These are phyloP conservation scores for Calvadosia cruxmelitensis DNA, from an alignment of 30 jellyfish, hydroid and myxozoan species.

Conservation along the genomic window DNA sequence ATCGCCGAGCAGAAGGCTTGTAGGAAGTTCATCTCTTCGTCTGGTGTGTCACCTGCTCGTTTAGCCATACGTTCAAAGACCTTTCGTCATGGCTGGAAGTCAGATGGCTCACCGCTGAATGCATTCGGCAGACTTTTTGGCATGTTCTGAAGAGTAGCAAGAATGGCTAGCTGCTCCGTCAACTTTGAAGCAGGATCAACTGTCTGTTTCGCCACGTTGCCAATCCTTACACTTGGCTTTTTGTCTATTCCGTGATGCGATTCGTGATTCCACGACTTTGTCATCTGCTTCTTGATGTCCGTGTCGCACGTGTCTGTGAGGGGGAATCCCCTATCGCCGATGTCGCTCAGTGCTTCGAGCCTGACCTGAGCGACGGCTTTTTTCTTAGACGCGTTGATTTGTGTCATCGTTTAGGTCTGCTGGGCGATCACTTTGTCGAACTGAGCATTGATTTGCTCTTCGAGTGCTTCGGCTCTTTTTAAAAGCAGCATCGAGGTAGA, in stretches of 20 bases:
- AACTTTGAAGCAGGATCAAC: not conserved
- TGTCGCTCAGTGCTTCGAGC: not conserved
- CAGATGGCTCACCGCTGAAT: not conserved
- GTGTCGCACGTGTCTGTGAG: not conserved
- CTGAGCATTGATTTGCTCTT: too few species aligned
- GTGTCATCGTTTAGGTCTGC: too few species aligned
- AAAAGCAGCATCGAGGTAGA: too few species aligned
- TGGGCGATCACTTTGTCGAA: too few species aligned
- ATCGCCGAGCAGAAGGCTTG: too few species aligned
- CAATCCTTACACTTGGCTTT: too few species aligned
- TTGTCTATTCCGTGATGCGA: too few species aligned
- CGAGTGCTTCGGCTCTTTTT: too few species aligned
- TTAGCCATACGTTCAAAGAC: not conserved
- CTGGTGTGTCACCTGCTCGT: not conserved
- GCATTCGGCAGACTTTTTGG: not conserved
- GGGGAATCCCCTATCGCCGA: not conserved
- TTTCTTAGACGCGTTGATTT: too few species aligned
- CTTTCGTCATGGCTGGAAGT: not conserved
- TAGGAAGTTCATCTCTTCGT: too few species aligned
- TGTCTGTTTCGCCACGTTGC: not conserved
- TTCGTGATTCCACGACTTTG: not conserved
- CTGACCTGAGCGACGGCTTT: not conserved
- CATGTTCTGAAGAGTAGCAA: not conserved
- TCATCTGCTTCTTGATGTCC: not conserved
- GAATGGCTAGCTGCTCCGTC: not conserved